Conservation (phyloP, 2,888 invertebrate genomes). For the Hypsopygia costalis region DNA sequence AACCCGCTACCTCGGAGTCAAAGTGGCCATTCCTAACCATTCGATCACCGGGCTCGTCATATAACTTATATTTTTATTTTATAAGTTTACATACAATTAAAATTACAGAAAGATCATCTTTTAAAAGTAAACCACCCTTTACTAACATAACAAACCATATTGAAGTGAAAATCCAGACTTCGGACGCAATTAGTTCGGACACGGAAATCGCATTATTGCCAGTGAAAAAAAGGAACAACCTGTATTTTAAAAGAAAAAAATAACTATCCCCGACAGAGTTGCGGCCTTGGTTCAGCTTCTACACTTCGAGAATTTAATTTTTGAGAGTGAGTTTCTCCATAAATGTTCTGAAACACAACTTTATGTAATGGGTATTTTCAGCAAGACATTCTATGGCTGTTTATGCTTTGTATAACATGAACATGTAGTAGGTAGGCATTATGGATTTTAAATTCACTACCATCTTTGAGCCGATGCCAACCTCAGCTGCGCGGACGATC, state of each 20-base stretch:
- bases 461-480: too few species aligned
- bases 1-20: too few species aligned
- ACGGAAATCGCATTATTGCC: slow-evolving; percentile 62
- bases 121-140: slow-evolving; percentile 25
- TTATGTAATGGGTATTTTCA: neutral
- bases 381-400: too few species aligned
- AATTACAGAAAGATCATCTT: too few species aligned
- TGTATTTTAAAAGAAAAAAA: slow-evolving; percentile 38
- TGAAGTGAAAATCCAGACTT: slow-evolving; percentile 31
- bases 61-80: too few species aligned
- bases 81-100: too few species aligned
- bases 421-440: too few species aligned
- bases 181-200: slow-evolving; percentile 58
- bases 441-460: too few species aligned
- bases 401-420: too few species aligned
- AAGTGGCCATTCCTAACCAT: too few species aligned
- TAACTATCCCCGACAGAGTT: slow-evolving; percentile 16
- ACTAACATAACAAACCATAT: slow-evolving; percentile 28
- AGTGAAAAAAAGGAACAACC: slow-evolving; percentile 44
- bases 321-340: slow-evolving; percentile 15
- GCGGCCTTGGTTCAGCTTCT: slow-evolving; percentile 7
- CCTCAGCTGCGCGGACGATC: too few species aligned
- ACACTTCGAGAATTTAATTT: slow-evolving; percentile 16
- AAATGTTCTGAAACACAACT: slow-evolving; percentile 11
- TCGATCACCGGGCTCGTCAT: too few species aligned